Evolutionary conservation across 2,797 vertebrate genomes (phyloP).

Genomic region (Pangasius krempfi): DNA sequence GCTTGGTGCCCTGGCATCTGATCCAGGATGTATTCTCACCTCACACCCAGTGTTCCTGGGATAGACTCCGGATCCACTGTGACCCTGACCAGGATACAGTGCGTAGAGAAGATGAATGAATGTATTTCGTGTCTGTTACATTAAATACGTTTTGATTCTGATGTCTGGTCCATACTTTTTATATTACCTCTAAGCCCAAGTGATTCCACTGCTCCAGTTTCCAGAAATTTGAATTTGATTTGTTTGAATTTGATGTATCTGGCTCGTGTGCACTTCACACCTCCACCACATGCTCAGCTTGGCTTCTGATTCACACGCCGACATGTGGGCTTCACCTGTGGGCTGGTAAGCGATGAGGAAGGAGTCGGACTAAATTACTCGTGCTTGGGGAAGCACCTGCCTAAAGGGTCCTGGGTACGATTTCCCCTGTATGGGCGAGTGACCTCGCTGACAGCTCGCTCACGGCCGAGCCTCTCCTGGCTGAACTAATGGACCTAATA

Average conservation of each 20-base stretch:
- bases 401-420: conserved; percentile 39
- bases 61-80: not conserved
- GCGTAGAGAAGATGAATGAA: not conserved
- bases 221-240: conserved; percentile 2
- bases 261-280: not conserved
- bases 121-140: not conserved
- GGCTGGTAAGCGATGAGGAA: conserved; percentile 42
- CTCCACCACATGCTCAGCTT: conserved; percentile 32
- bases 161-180: not conserved
- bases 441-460: conserved; percentile 49
- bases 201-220: conserved; percentile 1
- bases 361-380: conserved; percentile 60
- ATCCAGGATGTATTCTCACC: not conserved
- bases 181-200: not conserved
- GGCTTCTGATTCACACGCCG: conserved; percentile 55
- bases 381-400: conserved; percentile 45
- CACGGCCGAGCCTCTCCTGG: conserved; percentile 42
- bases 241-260: conserved; percentile 12
- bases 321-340: conserved; percentile 43
- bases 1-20: not conserved
- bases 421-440: conserved; percentile 40
- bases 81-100: not conserved
- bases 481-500: conserved; percentile 67
- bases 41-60: not conserved
- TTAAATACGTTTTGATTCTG: not conserved